Base-by-base conservation (phyloP, 2,113 vertebrate genomes). In the Stigmatopora argus region DNA sequence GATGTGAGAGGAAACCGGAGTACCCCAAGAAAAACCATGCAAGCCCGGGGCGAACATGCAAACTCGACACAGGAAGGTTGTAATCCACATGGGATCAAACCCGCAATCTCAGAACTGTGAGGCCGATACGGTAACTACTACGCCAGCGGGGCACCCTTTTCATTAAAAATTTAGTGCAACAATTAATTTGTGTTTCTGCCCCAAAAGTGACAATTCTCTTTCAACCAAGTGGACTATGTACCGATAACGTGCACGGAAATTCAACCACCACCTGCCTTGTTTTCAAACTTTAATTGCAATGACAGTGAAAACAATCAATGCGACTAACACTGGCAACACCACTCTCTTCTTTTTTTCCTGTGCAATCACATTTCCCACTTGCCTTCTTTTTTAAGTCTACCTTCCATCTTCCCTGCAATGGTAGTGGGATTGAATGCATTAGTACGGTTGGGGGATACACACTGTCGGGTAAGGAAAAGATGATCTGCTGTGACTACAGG, bases 271-370 rank as follows among this genome's bases (percentile, higher is more conserved):
- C 26, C 26, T 64, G 73, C 57, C 21, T 78, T 80, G 78, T 81
- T 89, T 82, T 80, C 85, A 87, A 76, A 73, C 75, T 88, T 83
- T 89, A 91, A 91, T 90, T 87, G 88, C 88, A 89, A 88, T 90
- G 85, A 90, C 82, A 85, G 79, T 74, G 81, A 79, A 89, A 89
- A 86, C 83, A 87, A 90, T 91, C 86, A 72, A 91, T 89, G 82
- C n/a, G 62, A 62, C 74, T n/a, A 10, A 34, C 10, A 21, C 46
- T 26, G 6, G 9, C 46, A 2, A 17, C 52, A n/a, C 11, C 64
- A 31, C 56, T 21, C 61, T 52, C 5, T 46, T 31, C 65, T 70
- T 34, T 46, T 31, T 17, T 49, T 17, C n/a, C 48, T 52, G 67
- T 48, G 62, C 60, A 23, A 69, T 63, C 62, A 19, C 44, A n/a